Evolutionary conservation across 2,113 vertebrate genomes (phyloP), one percentile per base, ranked within the genome.

Genomic region (Malurus alboscapulatus): DNA sequence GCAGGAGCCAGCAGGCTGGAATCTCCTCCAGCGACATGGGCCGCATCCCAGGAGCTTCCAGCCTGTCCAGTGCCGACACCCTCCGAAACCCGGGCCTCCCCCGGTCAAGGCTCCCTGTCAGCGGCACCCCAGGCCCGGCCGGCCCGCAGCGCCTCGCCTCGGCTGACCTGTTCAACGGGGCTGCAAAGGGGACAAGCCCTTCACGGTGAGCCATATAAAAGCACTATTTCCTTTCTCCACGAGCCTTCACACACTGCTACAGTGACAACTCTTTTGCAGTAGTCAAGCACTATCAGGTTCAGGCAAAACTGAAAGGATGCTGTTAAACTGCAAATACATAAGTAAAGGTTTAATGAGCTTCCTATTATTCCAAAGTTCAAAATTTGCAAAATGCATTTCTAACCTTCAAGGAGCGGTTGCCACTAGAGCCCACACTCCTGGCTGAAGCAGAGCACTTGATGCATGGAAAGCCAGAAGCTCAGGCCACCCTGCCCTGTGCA

Each of bases 381-480:
- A 24, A 58, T 47, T 14, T 19, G 14, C 30, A 14, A 81, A 61
- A 12, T 6, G 14, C 40, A 40, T 51, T 88, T 86, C 38, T n/a
- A n/a, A 69, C 42, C 32, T 54, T 30, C 10, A 22, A 40, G 13
- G 9, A 29, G 19, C 22, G 15, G 8, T 9, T 6, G 36, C 17
- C 2, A 3, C 8, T 19, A 5, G 14, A 75, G 77, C 62, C 42
- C 22, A 4, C 0, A 1, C 21, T n/a, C 3, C 7, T 0, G 0
- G 26, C 34, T 20, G 32, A 54, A 42, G 62, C 67, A 30, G 44
- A 74, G 68, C 84, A 58, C 24, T 79, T 61, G 27, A 58, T 1
- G 29, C 53, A 22, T 7, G 1, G 48, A 8, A 10, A 67, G 27
- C 47, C 7, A 3, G 44, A 34, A 50, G 32, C 48, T 45, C 0